Conservation (phyloP, 2,888 invertebrate genomes). For the Papilio elwesi region DNA sequence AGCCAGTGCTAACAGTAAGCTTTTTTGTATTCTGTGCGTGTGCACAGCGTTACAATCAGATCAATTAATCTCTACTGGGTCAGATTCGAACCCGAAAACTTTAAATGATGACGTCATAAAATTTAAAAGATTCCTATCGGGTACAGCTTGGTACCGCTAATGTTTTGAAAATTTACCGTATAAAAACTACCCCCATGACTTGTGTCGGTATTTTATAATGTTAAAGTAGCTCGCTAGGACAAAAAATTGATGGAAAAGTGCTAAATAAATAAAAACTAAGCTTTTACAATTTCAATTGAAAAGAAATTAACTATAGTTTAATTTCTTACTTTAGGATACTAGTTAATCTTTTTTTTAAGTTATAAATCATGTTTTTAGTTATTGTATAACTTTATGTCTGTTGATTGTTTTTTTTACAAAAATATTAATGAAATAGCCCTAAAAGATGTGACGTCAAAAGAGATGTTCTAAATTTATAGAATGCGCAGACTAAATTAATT, state of each 20-base stretch:
- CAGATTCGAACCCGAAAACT: conserved; percentile 43
- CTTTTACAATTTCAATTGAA: no score
- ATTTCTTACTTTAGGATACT: no score
- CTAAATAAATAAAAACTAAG: no score
- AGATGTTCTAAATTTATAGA: conserved; percentile 25
- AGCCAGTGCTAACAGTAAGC: conserved; percentile 44
- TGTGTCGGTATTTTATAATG: not conserved
- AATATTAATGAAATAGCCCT: no score
- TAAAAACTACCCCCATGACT: not conserved
- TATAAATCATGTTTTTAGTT: no score
- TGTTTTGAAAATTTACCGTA: conserved; percentile 13
- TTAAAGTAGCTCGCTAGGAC: no score
- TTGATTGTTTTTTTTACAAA: no score
- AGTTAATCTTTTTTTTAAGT: no score
- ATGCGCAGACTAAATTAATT: conserved; percentile 24
- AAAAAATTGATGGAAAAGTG: no score
- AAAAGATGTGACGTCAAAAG: not conserved
- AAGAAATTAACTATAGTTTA: no score
- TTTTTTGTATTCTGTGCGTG: conserved; percentile 51
- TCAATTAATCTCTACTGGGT: conserved; percentile 53
- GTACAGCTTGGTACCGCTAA: conserved; percentile 3
- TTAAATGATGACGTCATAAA: conserved; percentile 52
- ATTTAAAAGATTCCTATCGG: conserved; percentile 40
- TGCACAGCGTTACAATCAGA: conserved; percentile 52
- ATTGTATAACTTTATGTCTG: no score